Evolutionary conservation across 2,797 vertebrate genomes (phyloP).

Genomic region (Lemur catta): DNA sequence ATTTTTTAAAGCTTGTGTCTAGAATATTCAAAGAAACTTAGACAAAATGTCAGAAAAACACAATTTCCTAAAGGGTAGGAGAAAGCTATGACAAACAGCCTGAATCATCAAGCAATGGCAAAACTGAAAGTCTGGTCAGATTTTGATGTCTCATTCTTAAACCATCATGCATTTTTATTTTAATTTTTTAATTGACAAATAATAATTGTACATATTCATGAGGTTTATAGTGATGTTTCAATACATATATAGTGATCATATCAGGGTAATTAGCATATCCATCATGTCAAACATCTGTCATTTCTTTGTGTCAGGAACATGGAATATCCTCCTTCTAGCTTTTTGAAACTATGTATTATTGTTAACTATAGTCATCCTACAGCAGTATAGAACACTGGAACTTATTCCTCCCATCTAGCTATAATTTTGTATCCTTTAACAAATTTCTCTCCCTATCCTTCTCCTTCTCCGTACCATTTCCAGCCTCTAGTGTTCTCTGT

Average conservation of each 20-base stretch:
- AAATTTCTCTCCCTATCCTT: not conserved
- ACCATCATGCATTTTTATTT: not conserved
- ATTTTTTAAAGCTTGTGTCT: not conserved
- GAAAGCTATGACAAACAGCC: not conserved
- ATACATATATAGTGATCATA: not conserved
- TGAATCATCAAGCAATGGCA: not conserved
- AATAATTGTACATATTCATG: not conserved
- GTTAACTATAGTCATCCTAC: not conserved
- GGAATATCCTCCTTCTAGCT: not conserved
- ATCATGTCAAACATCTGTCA: not conserved
- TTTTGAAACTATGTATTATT: not conserved
- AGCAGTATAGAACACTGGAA: not conserved
- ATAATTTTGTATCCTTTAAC: not conserved
- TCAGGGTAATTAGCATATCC: not conserved
- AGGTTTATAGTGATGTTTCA: not conserved
- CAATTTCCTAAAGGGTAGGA: not conserved
- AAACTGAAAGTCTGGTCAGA: not conserved
- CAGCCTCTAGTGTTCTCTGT: not conserved
- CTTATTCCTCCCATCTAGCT: not conserved
- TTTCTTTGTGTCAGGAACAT: not conserved
- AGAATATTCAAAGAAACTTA: conserved; percentile 13
- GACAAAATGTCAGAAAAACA: not conserved
- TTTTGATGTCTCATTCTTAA: not conserved
- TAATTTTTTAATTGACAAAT: not conserved
- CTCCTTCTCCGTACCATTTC: not conserved